Evolutionary conservation across 2,797 vertebrate species (phyloP).

Genomic region (Heterohyrax brucei): DNA sequence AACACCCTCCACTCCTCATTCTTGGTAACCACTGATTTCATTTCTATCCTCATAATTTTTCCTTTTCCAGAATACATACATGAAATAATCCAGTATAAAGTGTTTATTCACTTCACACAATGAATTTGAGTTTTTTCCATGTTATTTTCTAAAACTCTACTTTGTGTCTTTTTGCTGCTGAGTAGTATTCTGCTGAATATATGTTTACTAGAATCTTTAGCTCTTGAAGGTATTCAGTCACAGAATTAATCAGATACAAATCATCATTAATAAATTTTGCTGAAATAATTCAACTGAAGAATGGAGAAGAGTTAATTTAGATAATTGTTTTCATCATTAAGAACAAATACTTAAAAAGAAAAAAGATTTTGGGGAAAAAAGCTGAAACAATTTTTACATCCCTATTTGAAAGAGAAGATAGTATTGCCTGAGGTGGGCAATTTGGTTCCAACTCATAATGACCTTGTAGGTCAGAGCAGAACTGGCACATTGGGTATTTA

Average conservation of each 20-base stretch:
- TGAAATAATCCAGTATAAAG: background rate
- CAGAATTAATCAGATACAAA: slow-evolving; percentile 19
- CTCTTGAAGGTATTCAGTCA: background rate
- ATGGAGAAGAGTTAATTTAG: slow-evolving; percentile 52
- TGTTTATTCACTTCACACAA: too few relatives aligned
- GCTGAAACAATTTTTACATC: background rate
- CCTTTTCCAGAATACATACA: background rate
- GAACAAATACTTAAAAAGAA: background rate
- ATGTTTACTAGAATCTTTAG: background rate
- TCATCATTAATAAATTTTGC: background rate
- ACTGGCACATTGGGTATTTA: background rate
- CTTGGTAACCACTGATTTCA: background rate
- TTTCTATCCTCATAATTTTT: background rate
- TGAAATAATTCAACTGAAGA: slow-evolving; percentile 2
- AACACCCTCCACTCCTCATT: background rate
- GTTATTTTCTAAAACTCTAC: background rate
- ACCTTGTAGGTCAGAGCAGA: background rate
- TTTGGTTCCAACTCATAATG: too few relatives aligned
- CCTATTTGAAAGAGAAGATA: background rate
- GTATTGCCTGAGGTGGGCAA: background rate
- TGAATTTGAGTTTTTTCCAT: background rate
- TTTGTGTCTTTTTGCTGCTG: slow-evolving; percentile 8
- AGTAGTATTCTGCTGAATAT: background rate
- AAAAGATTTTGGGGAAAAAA: background rate
- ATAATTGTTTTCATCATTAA: background rate